Evolutionary conservation across 2,797 vertebrate species (phyloP).

Genomic region (Hephaestus fuliginosus): DNA sequence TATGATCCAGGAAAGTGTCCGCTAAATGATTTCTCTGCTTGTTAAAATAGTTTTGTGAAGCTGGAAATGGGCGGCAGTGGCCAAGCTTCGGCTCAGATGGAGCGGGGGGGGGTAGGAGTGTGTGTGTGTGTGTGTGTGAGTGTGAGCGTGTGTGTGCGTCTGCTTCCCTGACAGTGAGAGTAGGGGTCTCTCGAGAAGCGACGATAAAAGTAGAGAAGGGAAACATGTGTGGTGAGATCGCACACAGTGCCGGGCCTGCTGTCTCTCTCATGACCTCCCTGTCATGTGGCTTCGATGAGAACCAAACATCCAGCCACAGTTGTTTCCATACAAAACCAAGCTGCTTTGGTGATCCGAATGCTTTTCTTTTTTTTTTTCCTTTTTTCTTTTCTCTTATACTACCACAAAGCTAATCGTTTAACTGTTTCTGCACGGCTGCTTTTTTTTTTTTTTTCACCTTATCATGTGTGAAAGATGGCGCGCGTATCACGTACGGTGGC

Average conservation of each 20-base stretch:
- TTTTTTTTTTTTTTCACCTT: conserved; percentile 40
- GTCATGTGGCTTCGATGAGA: conserved; percentile 85
- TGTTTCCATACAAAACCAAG: conserved; percentile 84
- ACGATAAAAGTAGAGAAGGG: conserved; percentile 71
- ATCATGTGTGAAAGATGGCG: conserved; percentile 49
- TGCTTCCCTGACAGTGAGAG: conserved; percentile 71
- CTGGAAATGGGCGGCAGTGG: conserved; percentile 65
- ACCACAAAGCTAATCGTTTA: conserved; percentile 77
- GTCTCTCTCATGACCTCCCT: conserved; percentile 83
- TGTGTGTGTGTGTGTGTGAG: conserved; percentile 1
- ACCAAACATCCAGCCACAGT: conserved; percentile 82
- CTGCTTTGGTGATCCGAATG: conserved; percentile 73
- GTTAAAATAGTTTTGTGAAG: conserved; percentile 80
- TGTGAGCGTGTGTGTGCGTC: conserved; percentile 14
- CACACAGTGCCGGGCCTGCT: conserved; percentile 83
- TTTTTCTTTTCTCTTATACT: conserved; percentile 40
- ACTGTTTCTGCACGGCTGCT: conserved; percentile 61
- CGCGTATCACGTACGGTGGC: conserved; percentile 36
- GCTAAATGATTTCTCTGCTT: conserved; percentile 80
- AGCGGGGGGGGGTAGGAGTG: conserved; percentile 6
- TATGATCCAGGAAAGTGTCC: conserved; percentile 82
- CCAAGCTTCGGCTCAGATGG: conserved; percentile 61
- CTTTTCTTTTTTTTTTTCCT: conserved; percentile 18
- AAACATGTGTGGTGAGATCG: conserved; percentile 83
- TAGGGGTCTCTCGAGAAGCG: conserved; percentile 67